Evolutionary conservation across 2,888 invertebrate species (phyloP), one percentile per base, ranked within the genome.

Genomic region (Caenorhabditis sp.): DNA sequence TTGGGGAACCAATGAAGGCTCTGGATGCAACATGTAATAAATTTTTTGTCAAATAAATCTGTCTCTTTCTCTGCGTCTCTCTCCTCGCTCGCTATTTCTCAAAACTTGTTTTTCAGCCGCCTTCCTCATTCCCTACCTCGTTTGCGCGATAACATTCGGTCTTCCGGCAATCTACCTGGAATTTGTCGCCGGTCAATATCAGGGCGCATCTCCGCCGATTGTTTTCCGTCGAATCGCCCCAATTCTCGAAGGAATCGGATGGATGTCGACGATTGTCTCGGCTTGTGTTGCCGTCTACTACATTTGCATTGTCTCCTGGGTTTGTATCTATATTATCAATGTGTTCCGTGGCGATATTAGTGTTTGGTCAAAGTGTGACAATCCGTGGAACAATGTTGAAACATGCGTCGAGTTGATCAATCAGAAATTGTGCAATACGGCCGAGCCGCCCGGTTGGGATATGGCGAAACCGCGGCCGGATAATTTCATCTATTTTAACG

Each of bases 221-320:
- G 53, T 69, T 12, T 69, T 63, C 43, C 55, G 64, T 4, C 10
- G 69, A 27, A 61, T 74, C 14, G 59, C 62, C 62, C 74, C 74
- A 31, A 14, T 66, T 12, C 61, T 69, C 17, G 65, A 69, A 80
- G 84, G 95, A 86, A 93, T 94, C 82, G 96, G 95, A 70, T 91
- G 96, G 83, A 94, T 95, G 69, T 95, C 94, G 88, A 95, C 95
- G 77, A 92, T 95, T 88, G 93, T 95, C 88, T 95, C 95, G 81
- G 95, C 95, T 90, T 90, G 57, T n/a, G 75, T 83, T 24, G 71
- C 77, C 26, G 68, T 85, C 53, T 85, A 81, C 69, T 84, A 82
- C 78, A 83, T 81, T 61, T 70, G 83, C 43, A 79, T 85, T 63
- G 78, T 85, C 36, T 78, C 81, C 8, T 85, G 83, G 85, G 68